phyloP scores from a whole-genome alignment of 2,888 invertebrate species.

The Crematogaster levior region DNA sequence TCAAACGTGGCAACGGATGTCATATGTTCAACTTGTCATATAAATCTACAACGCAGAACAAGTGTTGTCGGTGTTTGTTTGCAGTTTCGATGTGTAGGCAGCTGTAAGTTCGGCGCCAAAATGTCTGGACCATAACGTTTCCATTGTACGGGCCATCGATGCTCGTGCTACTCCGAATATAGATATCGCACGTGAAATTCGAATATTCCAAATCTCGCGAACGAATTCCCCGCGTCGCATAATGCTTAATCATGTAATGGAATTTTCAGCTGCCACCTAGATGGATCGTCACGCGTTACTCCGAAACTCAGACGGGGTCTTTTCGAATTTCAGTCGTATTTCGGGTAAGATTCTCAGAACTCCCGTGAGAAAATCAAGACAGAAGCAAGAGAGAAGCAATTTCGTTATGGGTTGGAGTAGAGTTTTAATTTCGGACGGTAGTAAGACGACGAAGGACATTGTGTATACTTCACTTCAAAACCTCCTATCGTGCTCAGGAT shows the following conservation, averaged over 20 bases:
- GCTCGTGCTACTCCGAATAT: constrained; percentile 2
- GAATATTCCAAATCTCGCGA: constrained; percentile 12
- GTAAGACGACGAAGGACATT: neutral
- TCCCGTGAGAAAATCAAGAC: neutral
- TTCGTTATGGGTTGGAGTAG: neutral
- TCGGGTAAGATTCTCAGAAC: neutral
- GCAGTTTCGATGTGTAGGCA: constrained; percentile 58
- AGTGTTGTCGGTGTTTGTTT: constrained; percentile 61
- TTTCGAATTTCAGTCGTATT: neutral
- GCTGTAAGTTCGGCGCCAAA: constrained; percentile 78
- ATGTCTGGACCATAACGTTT: constrained; percentile 77
- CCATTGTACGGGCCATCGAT: constrained; percentile 38
- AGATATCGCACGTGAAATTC: neutral
- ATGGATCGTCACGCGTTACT: neutral
- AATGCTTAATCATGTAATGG: neutral
- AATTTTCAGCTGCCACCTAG: constrained; percentile 7
- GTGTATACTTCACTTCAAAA: neutral
- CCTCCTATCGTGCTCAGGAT: neutral
- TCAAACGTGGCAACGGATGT: constrained; percentile 51
- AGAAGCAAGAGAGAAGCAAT: neutral
- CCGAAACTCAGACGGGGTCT: neutral
- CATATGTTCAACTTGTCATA: constrained; percentile 48
- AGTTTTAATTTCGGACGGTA: constrained; percentile 17
- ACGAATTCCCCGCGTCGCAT: neutral
- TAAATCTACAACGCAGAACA: constrained; percentile 49